A percentile compares a stretch with the other conserved stretches of the same genome.
phyloP scores from a whole-genome alignment of 1,140 invertebrate genomes.

The Pogonus chalceus region DNA sequence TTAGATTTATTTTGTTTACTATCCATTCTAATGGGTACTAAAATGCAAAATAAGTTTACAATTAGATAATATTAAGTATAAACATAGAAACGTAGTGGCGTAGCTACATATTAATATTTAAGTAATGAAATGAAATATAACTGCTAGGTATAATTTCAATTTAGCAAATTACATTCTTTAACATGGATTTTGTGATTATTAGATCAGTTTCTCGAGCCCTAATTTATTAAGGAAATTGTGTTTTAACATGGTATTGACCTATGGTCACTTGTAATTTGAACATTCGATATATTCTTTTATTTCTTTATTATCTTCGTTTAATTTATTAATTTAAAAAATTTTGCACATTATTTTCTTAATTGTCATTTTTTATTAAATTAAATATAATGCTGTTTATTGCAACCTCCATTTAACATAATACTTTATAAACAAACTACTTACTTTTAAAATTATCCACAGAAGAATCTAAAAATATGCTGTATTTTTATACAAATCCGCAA shows the following conservation, averaged over 20 bases:
- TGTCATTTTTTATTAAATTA: no score
- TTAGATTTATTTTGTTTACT: constrained; percentile 17
- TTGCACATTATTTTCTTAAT: no score
- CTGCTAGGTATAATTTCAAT: neutral
- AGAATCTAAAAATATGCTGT: neutral
- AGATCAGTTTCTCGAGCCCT: neutral
- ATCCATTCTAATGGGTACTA: constrained; percentile 12
- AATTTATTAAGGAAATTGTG: no score
- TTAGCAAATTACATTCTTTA: neutral
- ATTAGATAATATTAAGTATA: no score
- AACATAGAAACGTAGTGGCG: neutral
- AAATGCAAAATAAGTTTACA: constrained; percentile 10
- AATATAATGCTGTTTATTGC: neutral
- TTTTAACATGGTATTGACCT: neutral
- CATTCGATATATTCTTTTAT: neutral
- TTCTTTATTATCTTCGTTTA: no score
- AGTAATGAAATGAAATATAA: constrained; percentile 7
- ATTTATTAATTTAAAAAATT: no score
- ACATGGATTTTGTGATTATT: neutral
- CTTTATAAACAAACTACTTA: neutral
- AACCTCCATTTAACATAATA: neutral
- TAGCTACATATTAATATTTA: neutral
- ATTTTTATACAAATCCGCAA: neutral
- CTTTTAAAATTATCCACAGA: neutral
- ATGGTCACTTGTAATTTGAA: neutral